A percentile compares a stretch with the other conserved stretches of the same genome.
Evolutionary conservation across 23 tunicate species (phyloP).

Genomic region (Ascidia mentula): DNA sequence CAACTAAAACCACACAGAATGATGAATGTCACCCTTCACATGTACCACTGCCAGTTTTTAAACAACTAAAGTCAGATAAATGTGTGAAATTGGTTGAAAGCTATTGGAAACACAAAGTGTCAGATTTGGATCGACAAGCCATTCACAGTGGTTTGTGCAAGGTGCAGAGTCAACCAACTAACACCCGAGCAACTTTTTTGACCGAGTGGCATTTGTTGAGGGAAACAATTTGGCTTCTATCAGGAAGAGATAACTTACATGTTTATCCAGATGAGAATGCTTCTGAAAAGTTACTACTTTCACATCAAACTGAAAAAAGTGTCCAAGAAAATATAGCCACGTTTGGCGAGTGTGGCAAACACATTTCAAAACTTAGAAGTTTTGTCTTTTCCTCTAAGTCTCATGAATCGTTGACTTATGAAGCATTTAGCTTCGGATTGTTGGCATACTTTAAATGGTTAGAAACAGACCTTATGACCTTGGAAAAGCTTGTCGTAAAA

Average conservation of each 20-base stretch:
- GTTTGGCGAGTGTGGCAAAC: constrained; percentile 49
- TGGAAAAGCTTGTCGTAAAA: constrained; percentile 29
- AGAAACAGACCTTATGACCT: constrained; percentile 13
- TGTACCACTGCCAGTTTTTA: too few relatives aligned
- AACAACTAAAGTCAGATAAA: background rate
- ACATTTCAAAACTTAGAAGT: constrained; percentile 16
- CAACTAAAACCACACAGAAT: background rate
- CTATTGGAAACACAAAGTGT: constrained; percentile 2
- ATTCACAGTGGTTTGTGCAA: background rate
- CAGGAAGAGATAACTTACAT: constrained; percentile 50
- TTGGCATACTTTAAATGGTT: constrained; percentile 33
- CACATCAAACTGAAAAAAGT: constrained; percentile 37
- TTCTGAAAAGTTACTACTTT: background rate
- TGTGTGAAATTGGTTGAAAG: background rate
- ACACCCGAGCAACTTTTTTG: background rate
- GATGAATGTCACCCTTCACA: background rate
- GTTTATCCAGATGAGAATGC: constrained; percentile 41
- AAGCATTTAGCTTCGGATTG: constrained; percentile 73
- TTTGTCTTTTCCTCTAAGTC: constrained; percentile 28
- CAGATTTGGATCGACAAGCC: background rate
- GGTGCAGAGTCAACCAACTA: background rate
- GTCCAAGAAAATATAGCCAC: constrained; percentile 9
- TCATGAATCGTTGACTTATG: constrained; percentile 46
- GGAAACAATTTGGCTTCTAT: constrained; percentile 70
- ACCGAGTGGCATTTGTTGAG: constrained; percentile 53